Conservation (phyloP, 2,113 vertebrate genomes). For the Xiphophorus maculatus region DNA sequence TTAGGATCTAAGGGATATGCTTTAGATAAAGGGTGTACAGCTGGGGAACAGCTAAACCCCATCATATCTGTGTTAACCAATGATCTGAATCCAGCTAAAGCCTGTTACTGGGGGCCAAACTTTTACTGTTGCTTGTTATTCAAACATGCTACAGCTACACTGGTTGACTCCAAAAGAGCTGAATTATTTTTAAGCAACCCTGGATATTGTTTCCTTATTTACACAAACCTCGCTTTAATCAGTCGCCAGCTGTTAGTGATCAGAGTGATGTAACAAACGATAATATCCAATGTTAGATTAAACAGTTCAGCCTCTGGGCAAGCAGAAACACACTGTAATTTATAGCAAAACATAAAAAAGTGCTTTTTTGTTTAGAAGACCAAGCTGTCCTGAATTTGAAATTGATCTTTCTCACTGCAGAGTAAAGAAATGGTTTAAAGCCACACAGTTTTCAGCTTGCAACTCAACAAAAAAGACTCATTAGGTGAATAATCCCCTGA, state of each 20-base stretch:
- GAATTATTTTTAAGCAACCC: not conserved
- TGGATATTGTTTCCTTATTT: constrained; percentile 25
- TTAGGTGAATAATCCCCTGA: not conserved
- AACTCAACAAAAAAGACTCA: not conserved
- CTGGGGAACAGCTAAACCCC: constrained; percentile 26
- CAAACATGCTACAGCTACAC: not conserved
- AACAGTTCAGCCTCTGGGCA: constrained; percentile 7
- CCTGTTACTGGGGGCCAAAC: constrained; percentile 29
- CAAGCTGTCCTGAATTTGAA: not conserved
- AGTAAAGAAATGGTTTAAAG: not conserved
- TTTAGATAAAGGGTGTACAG: constrained; percentile 29
- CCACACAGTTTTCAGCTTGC: not conserved
- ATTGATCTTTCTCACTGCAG: not conserved
- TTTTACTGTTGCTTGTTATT: not conserved
- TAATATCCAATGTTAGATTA: constrained; percentile 35
- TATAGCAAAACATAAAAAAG: too few species aligned
- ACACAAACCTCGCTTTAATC: constrained; percentile 20
- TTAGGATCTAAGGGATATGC: constrained; percentile 29
- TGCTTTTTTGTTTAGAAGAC: not conserved
- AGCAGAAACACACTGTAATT: constrained; percentile 3
- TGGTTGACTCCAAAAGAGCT: not conserved
- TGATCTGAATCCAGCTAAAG: constrained; percentile 12
- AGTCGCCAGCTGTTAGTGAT: constrained; percentile 30
- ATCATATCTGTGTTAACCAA: constrained; percentile 34
- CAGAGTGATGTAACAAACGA: constrained; percentile 14